Evolutionary conservation across 1,140 invertebrate species (phyloP).

Genomic region (Drosophila persimilis): DNA sequence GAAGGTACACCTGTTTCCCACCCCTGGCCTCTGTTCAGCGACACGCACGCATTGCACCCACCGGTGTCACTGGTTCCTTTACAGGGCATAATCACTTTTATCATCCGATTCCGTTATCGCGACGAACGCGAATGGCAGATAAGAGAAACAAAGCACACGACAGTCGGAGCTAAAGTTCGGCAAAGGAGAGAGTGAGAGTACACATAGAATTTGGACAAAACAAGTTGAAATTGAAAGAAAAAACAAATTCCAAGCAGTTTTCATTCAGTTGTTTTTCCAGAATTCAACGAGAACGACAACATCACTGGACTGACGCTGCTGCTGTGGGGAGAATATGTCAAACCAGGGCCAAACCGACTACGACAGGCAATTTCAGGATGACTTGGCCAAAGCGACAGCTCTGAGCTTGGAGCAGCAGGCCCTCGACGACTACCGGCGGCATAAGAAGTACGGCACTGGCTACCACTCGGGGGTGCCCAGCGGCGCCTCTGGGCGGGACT

Average conservation of each 20-base stretch:
- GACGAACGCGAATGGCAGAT: conserved; percentile 41
- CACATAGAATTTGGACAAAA: conserved; percentile 1
- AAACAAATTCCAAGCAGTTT: conserved; percentile 39
- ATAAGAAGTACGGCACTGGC: conserved; percentile 69
- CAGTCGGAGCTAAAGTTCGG: too few species aligned
- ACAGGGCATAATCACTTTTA: conserved; percentile 71
- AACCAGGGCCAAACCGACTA: conserved; percentile 85
- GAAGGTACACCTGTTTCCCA: neutral
- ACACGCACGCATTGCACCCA: neutral
- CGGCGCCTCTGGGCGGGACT: conserved; percentile 16
- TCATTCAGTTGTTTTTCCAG: conserved; percentile 28
- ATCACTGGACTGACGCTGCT: conserved; percentile 9
- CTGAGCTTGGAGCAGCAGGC: conserved; percentile 93
- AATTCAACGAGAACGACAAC: conserved; percentile 39
- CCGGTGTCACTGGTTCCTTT: neutral
- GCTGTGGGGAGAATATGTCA: conserved; percentile 56
- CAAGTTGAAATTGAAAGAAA: conserved; percentile 28
- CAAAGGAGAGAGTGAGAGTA: too few species aligned
- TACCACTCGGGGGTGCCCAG: conserved; percentile 25
- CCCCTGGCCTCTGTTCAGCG: neutral
- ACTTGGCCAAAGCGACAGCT: conserved; percentile 92
- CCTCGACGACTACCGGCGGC: conserved; percentile 89
- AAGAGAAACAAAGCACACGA: conserved; percentile 4
- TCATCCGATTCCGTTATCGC: conserved; percentile 59
- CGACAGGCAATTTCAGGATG: conserved; percentile 92